Conservation (phyloP, 2,113 vertebrate genomes). For the Tragelaphus strepsiceros region DNA sequence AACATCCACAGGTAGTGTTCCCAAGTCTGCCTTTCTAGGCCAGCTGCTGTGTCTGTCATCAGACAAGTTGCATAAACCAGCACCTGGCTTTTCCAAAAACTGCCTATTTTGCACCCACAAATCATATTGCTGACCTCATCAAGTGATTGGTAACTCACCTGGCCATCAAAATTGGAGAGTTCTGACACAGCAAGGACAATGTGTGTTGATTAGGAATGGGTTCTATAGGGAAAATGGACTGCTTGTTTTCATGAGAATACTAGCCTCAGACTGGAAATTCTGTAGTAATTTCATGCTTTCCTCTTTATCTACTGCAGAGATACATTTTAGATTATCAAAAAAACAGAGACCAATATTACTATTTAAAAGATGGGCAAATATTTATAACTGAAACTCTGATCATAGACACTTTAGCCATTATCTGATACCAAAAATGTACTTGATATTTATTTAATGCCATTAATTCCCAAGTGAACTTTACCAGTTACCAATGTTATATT, state of each 20-base stretch:
- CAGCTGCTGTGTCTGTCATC: neutral
- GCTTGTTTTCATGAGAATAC: neutral
- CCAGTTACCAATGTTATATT: neutral
- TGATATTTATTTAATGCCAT: neutral
- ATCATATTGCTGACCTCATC: conserved; percentile 12
- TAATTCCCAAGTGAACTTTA: neutral
- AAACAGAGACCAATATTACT: neutral
- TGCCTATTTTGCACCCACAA: neutral
- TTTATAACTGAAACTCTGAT: neutral
- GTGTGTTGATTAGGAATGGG: neutral
- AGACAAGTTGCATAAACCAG: conserved; percentile 28
- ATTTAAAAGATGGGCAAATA: neutral
- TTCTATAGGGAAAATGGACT: neutral
- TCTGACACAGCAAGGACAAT: neutral
- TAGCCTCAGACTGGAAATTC: neutral
- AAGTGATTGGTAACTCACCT: neutral
- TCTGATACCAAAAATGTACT: neutral
- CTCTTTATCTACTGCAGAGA: neutral
- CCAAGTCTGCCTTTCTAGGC: neutral
- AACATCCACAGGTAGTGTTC: neutral
- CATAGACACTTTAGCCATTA: neutral
- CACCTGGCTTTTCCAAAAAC: conserved; percentile 1
- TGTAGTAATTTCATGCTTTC: neutral
- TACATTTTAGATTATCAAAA: neutral
- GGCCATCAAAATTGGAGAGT: neutral